Evolutionary conservation across 2,888 invertebrate species (phyloP), one percentile per base, ranked within the genome.

Genomic region (Drosophila koepferae): DNA sequence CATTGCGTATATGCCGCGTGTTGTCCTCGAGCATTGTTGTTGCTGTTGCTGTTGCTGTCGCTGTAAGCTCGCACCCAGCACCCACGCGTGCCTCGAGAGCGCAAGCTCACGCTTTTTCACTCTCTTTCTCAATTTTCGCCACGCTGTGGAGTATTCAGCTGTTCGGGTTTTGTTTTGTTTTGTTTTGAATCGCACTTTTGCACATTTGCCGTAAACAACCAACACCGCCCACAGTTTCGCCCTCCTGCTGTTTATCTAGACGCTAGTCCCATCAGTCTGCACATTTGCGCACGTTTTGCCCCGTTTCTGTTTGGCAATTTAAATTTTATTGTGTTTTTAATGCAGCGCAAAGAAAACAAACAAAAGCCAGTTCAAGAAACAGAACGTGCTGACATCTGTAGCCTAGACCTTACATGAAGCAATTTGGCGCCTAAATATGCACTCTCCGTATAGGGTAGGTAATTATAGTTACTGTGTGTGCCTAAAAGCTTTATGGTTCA

Each of bases 1-100:
- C 81, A 86, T 90, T 89, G 83, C 90, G 89, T 91, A 91, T 86
- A 83, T 81, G 89, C 84, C 89, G 82, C 81, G 80, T 89, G 80
- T 77, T 81, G 78, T 76, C 83, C 87, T 85, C 85, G 88, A 75
- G 71, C 77, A 66, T 43, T 62, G 44, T 62, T 64, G 73, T 61
- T 64, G 58, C 56, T 61, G 44, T 55, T 28, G 28, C 28, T 28
- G 28, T 43, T 62, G 44, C 60, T 64, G 73, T 61, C 63, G 58
- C 56, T 61, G 44, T 55, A 66, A 76, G 72, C 76, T 79, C 70
- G 43, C 71, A 62, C 28, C 43, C 18, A 48, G 67, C 71, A 67
- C 75, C 74, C 85, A 73, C 85, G 56, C 74, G 31, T 61, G 60
- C 46, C 44, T 46, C 43, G 63, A 67, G 65, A 70, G 71, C 61